Evolutionary conservation across 2,113 vertebrate species (phyloP).

Genomic region (Menidia beryllina): DNA sequence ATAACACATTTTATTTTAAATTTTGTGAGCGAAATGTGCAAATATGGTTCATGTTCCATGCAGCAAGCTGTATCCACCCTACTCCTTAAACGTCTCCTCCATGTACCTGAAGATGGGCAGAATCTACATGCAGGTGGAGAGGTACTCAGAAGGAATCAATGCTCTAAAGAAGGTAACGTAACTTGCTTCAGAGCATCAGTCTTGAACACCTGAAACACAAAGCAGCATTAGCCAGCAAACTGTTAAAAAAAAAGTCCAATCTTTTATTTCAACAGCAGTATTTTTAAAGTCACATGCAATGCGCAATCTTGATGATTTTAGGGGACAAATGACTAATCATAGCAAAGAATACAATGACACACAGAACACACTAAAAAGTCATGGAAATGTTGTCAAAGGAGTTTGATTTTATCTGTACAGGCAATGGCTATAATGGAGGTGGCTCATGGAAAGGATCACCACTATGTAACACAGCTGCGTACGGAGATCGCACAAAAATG

Average conservation of each 20-base stretch:
- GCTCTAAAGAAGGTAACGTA: slow-evolving; percentile 87
- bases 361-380: too few relatives aligned
- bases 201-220: background rate
- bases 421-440: slow-evolving; percentile 95
- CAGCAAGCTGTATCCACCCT: slow-evolving; percentile 91
- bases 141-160: slow-evolving; percentile 75
- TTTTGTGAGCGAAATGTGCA: background rate
- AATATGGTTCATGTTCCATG: slow-evolving; percentile 20
- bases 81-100: slow-evolving; percentile 95
- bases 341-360: too few relatives aligned
- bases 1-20: too few relatives aligned
- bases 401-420: slow-evolving; percentile 74
- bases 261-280: too few relatives aligned
- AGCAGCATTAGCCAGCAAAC: background rate
- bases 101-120: slow-evolving; percentile 94
- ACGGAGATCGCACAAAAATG: slow-evolving; percentile 85
- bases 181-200: background rate
- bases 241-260: too few relatives aligned
- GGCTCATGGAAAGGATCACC: slow-evolving; percentile 93
- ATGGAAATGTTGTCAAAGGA: background rate
- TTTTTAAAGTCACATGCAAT: too few relatives aligned
- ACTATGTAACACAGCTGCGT: slow-evolving; percentile 88
- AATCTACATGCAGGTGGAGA: slow-evolving; percentile 87
- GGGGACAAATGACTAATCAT: too few relatives aligned
- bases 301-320: too few relatives aligned